Evolutionary conservation across 2,797 vertebrate species (phyloP), one percentile per base, ranked within the genome.

Genomic region (Falco cherrug): DNA sequence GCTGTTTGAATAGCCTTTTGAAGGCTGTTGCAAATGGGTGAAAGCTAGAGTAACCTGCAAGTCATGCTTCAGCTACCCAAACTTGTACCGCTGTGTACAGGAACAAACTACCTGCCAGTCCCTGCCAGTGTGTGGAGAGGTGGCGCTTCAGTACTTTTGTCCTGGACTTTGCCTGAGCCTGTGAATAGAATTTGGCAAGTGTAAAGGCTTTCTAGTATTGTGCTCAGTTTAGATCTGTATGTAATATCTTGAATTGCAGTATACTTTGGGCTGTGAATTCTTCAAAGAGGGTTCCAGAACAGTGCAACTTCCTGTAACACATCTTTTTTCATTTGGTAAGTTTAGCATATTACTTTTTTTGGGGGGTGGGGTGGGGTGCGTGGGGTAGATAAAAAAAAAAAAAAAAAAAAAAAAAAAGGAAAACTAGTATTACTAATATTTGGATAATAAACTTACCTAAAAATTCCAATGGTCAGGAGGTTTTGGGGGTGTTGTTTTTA

Each of bases 251-350:
- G 53, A 93, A 80, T 95, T 97, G 67, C 98, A 99, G 99, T 99
- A 99, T 98, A 98, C 97, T 45, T 97, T 99, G 97, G 98, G 99
- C 93, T 99, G 99, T 90, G 99, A 99, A 97, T 99, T 99, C 98
- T 99, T 99, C 97, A 97, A 97, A 90, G 98, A 98, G 92, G 98
- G 98, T 56, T 98, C 98, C 78, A 98, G 98, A 98, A 98, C 97
- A 29, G 43, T 98, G 51, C 97, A 98, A 9, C 95, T 99, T 35
- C 96, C 98, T 48, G 98, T 99, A 61, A 98, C 99, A 5, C 98
- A 99, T 80, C 98, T 99, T 51, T 97, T 99, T 86, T 99, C 99
- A 75, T 98, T 99, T 16, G 99, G 99, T 99, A 97, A 98, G 99
- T 98, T 77, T 18, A 95, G 24, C 61, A 28, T 29, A 64, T 68